phyloP scores from a whole-genome alignment of 2,113 vertebrate genomes.

The Myodes glareolus region DNA sequence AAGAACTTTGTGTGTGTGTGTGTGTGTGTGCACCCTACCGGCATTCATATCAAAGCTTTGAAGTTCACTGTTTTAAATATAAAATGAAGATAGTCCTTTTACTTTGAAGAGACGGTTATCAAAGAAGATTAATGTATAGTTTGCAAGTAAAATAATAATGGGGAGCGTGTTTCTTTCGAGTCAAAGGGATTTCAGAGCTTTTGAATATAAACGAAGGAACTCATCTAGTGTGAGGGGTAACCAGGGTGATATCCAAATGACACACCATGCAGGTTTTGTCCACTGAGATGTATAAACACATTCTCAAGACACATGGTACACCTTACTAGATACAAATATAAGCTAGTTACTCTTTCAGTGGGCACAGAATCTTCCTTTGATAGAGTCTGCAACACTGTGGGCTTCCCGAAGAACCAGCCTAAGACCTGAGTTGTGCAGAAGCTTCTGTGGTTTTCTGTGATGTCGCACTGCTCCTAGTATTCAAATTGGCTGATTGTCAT shows the following conservation, averaged over 20 bases:
- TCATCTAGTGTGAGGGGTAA: background rate
- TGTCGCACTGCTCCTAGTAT: background rate
- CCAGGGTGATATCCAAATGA: background rate
- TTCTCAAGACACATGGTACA: background rate
- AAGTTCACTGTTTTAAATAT: constrained; percentile 73
- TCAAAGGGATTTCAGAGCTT: constrained; percentile 31
- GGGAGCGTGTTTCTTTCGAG: background rate
- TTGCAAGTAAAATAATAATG: constrained; percentile 63
- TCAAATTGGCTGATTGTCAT: background rate
- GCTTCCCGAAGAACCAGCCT: background rate
- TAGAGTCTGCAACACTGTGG: background rate
- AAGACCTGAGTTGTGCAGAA: background rate
- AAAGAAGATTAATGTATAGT: constrained; percentile 68
- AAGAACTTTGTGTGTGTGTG: too few species aligned
- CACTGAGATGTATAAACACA: background rate
- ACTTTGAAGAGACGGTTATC: constrained; percentile 61
- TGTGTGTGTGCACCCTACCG: constrained; percentile 39
- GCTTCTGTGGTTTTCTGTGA: background rate
- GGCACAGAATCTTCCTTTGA: background rate
- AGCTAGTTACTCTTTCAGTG: background rate
- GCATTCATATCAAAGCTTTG: constrained; percentile 53
- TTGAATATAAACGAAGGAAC: background rate
- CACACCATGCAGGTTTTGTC: background rate
- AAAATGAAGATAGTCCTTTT: constrained; percentile 70
- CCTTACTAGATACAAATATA: background rate